Evolutionary conservation across 2,113 vertebrate species (phyloP).

Genomic region (Paracanthobrama guichenoti): DNA sequence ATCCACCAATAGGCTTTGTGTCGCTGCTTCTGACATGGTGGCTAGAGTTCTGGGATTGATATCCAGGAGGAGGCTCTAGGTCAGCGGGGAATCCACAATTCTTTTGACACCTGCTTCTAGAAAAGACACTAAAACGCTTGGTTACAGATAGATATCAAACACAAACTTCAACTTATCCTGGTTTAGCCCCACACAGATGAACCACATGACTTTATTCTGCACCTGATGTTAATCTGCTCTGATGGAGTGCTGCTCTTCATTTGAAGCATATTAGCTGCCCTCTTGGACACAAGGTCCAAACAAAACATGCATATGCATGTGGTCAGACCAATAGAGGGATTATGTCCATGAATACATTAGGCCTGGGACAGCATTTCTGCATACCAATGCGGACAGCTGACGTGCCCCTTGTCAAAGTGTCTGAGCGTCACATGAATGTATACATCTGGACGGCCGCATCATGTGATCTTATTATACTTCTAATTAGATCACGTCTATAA

Average conservation of each 20-base stretch:
- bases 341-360: constrained; percentile 57
- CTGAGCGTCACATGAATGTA: constrained; percentile 17
- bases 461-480: constrained; percentile 40
- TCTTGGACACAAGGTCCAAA: constrained; percentile 37
- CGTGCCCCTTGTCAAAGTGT: constrained; percentile 28
- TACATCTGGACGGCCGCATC: constrained; percentile 31
- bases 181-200: constrained; percentile 47
- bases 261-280: constrained; percentile 47
- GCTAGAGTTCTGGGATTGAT: constrained; percentile 50
- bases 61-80: constrained; percentile 28
- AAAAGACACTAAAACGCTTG: neutral
- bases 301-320: constrained; percentile 41
- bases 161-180: neutral
- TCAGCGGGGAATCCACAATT: neutral
- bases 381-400: constrained; percentile 49
- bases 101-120: neutral
- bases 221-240: constrained; percentile 51
- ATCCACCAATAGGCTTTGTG: constrained; percentile 53
- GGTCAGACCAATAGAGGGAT: constrained; percentile 43
- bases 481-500: constrained; percentile 21
- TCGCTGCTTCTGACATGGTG: constrained; percentile 21
- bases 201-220: constrained; percentile 51
- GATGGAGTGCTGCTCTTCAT: constrained; percentile 63
- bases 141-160: neutral
- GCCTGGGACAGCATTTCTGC: constrained; percentile 14